A percentile compares a stretch with the other conserved stretches of the same genome.
Evolutionary conservation across 1,140 invertebrate genomes (phyloP).

Genomic region (Eriosoma lanigerum): DNA sequence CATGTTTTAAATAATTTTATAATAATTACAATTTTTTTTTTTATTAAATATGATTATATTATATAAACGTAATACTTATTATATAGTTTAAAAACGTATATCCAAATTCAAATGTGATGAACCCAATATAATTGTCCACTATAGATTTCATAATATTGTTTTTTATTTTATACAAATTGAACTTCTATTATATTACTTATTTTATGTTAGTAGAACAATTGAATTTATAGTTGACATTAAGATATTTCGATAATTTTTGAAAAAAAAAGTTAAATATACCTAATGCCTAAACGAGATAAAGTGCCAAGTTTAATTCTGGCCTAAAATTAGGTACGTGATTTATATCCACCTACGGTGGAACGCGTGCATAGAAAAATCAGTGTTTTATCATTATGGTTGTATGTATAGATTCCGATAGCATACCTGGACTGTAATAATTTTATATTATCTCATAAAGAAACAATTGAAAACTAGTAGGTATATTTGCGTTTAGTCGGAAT

Average conservation of each 20-base stretch:
- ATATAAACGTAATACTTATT: no score
- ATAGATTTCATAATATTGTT: no score
- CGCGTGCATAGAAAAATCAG: not conserved
- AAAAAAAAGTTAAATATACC: not conserved
- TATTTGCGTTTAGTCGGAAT: no score
- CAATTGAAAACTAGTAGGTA: not conserved
- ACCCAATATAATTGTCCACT: no score
- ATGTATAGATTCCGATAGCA: slow-evolving; percentile 2
- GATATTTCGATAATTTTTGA: not conserved
- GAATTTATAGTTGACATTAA: not conserved
- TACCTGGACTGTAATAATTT: slow-evolving; percentile 28
- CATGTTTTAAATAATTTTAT: no score
- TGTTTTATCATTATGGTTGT: slow-evolving; percentile 8
- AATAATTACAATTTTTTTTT: no score
- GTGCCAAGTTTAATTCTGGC: not conserved
- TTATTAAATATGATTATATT: no score
- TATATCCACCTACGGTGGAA: no score
- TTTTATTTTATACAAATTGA: no score
- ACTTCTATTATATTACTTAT: not conserved
- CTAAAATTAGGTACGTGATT: slow-evolving; percentile 15
- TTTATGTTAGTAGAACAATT: not conserved
- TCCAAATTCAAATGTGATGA: no score
- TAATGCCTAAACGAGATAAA: not conserved
- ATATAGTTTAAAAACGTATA: no score
- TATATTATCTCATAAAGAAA: not conserved